Conservation (phyloP, 1,140 invertebrate genomes). For the Arion vulgaris region DNA sequence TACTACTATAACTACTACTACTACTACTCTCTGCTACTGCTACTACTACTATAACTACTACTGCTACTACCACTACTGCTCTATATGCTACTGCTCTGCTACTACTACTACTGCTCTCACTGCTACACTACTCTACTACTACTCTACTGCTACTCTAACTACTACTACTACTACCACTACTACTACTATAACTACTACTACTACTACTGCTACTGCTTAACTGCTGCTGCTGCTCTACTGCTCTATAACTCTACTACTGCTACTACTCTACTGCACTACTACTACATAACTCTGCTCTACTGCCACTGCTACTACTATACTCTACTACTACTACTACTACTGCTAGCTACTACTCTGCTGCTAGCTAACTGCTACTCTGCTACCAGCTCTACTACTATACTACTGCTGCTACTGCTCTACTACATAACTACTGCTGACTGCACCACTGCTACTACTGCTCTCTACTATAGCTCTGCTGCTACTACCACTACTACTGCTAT, state of each 20-base stretch:
- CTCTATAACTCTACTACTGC: conserved; percentile 8
- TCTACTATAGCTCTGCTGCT: conserved; percentile 11
- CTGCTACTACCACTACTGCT: conserved; percentile 28
- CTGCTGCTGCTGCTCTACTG: neutral
- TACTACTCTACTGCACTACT: conserved; percentile 13
- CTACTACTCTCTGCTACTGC: conserved; percentile 21
- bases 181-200: conserved; percentile 17
- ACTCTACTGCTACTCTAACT: neutral
- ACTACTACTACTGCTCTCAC: conserved; percentile 9
- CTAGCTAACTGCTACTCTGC: neutral
- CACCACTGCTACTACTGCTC: conserved; percentile 6
- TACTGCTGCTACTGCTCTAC: neutral
- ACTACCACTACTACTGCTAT: neutral
- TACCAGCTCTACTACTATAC: conserved; percentile 2
- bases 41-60: conserved; percentile 31
- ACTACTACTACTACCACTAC: conserved; percentile 26
- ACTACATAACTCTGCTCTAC: conserved; percentile 30
- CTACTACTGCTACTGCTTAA: conserved; percentile 12
- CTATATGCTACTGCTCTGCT: conserved; percentile 16
- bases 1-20: neutral
- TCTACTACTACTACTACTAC: too few relatives aligned
- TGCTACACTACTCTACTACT: neutral
- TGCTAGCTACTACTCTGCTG: conserved; percentile 1
- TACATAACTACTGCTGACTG: neutral
- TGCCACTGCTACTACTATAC: neutral